phyloP scores from a whole-genome alignment of 2,888 invertebrate species.

The Gortyna flavago region DNA sequence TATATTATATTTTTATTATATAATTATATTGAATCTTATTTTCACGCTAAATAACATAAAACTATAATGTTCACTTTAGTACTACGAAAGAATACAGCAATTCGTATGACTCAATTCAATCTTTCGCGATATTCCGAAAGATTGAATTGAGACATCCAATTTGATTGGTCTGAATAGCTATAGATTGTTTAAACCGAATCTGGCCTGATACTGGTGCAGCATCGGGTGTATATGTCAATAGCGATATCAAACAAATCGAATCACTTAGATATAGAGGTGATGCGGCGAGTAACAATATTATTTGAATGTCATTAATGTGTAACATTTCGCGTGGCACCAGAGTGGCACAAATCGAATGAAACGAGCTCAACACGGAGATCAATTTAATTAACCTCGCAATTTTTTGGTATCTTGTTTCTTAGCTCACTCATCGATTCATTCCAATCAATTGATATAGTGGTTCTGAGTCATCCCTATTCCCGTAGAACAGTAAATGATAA shows the following conservation, averaged over 20 bases:
- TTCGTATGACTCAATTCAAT: slow-evolving; percentile 4
- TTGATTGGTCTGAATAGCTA: background rate
- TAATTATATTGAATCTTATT: background rate
- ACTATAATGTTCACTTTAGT: background rate
- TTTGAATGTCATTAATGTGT: slow-evolving; percentile 56
- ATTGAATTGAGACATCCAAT: slow-evolving; percentile 9
- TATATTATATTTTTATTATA: too few relatives aligned
- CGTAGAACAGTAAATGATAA: slow-evolving; percentile 54
- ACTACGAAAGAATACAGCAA: background rate
- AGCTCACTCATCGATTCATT: slow-evolving; percentile 77
- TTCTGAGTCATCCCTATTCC: slow-evolving; percentile 76
- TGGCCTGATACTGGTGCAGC: slow-evolving; percentile 15
- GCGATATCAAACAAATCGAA: slow-evolving; percentile 56
- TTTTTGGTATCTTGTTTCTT: slow-evolving; percentile 74
- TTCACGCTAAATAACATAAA: background rate
- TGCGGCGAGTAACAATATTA: slow-evolving; percentile 51
- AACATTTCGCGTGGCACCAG: slow-evolving; percentile 47
- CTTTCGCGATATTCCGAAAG: background rate
- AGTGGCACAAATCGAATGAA: slow-evolving; percentile 70
- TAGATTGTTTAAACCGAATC: slow-evolving; percentile 36
- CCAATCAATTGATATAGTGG: slow-evolving; percentile 74
- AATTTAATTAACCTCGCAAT: slow-evolving; percentile 79
- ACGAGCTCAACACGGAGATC: slow-evolving; percentile 69
- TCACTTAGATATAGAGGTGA: slow-evolving; percentile 49
- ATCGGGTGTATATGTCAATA: slow-evolving; percentile 43